These are phyloP conservation scores for Eulacestoma nigropectus DNA, from an alignment of 2,113 vertebrate genomes.

Conservation along the genomic window DNA sequence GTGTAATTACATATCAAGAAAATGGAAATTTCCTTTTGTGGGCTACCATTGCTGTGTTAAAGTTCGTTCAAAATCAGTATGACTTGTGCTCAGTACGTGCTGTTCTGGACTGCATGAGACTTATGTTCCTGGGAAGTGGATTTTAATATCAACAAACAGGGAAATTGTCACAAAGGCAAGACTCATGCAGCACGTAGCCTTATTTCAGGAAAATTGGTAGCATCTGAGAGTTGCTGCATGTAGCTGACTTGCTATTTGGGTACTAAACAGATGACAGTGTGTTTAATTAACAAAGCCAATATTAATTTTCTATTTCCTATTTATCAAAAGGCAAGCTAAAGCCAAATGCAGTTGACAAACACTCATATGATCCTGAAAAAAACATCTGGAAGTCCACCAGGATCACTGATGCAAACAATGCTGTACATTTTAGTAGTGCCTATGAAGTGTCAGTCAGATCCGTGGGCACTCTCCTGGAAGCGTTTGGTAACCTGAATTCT, in stretches of 20 bases:
- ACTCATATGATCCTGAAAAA: neutral
- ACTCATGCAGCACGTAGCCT: neutral
- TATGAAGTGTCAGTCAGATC: neutral
- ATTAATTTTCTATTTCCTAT: neutral
- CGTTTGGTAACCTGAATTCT: neutral
- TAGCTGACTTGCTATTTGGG: neutral
- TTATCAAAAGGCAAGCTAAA: neutral
- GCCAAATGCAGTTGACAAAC: neutral
- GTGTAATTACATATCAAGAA: neutral
- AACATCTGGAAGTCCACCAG: neutral
- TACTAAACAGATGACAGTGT: neutral
- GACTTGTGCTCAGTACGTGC: neutral
- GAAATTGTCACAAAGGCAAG: neutral
- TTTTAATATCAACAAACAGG: constrained; percentile 24
- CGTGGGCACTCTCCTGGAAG: neutral
- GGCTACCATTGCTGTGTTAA: neutral
- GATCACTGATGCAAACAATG: neutral
- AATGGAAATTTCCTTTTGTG: neutral
- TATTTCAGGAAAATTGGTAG: neutral
- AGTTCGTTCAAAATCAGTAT: neutral
- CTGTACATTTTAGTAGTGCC: neutral
- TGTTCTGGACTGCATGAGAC: neutral
- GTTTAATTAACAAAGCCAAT: neutral
- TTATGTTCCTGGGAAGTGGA: neutral
- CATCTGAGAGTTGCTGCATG: neutral